Evolutionary conservation across 1,140 invertebrate species (phyloP), one percentile per base, ranked within the genome.

Genomic region (Neodiprion virginianus): DNA sequence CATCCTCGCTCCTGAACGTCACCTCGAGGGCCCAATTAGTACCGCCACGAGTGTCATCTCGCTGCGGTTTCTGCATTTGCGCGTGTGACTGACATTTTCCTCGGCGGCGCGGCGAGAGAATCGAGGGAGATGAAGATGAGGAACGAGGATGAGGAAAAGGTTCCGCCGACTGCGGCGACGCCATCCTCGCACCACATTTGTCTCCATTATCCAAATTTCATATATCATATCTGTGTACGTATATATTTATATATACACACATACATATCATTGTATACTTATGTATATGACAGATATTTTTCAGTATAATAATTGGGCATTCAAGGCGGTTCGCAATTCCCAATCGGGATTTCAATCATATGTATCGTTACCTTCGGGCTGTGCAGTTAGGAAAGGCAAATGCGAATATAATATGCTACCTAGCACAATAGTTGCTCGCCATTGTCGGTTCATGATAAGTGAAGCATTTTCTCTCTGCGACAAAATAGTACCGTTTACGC

Each of bases 1-100:
- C 80, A 83, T 85, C 81, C 77, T 74, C 67, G 21, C 53, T 50
- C 69, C 14, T 14, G 61, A 72, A 79, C 81, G 82, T 86, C 83
- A 86, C 86, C 86, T 88, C 85, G 86, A 87, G 86, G 86, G 86
- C 84, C 86, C 86, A 88, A 88, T 88, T 88, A 88, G 86, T 85
- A 84, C 85, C 84, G 83, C 79, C 84, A 85, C 81, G 83, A 87
- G 86, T 87, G 86, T 88, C 86, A 86, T 87, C 85, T 84, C 83
- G 80, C 79, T 77, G 84, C 80, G 84, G 83, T 86, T 86, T 88
- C 84, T 85, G 81, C 84, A 85, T 85, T 86, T 61, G 53, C 82
- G 80, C 82, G 80, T 85, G 79, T 84, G 80, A 86, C 84, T 87
- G 84, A 80, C 81, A 84, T 85, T 86, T 87, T 86, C 83, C 83